These are phyloP conservation scores for Brachionus asplanchnoidis DNA, from an alignment of 1,140 invertebrate species.

Conservation along the genomic window DNA sequence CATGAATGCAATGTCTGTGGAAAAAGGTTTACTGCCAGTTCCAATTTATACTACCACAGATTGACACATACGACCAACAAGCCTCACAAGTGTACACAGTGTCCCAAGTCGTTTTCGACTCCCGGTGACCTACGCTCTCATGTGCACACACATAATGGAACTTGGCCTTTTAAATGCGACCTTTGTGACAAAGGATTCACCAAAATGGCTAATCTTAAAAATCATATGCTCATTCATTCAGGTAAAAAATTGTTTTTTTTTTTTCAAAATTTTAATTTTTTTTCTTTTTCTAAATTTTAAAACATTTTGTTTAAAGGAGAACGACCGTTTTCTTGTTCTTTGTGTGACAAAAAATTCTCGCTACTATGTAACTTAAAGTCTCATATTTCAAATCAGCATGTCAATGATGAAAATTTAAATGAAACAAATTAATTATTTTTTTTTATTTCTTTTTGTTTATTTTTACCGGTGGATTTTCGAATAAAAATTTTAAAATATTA, in stretches of 20 bases:
- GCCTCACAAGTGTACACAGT: slow-evolving; percentile 33
- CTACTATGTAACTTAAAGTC: not conserved
- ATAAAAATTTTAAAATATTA: not conserved
- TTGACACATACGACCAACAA: slow-evolving; percentile 73
- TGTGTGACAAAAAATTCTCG: slow-evolving; percentile 3
- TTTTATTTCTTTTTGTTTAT: not conserved
- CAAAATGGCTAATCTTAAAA: slow-evolving; percentile 84
- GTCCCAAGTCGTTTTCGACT: slow-evolving; percentile 41
- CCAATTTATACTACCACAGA: slow-evolving; percentile 92
- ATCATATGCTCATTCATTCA: slow-evolving; percentile 64
- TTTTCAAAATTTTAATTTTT: not conserved
- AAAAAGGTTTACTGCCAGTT: slow-evolving; percentile 89
- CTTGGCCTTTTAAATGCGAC: slow-evolving; percentile 39
- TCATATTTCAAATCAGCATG: not conserved
- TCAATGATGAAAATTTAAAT: not conserved
- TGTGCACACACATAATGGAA: slow-evolving; percentile 31
- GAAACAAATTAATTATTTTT: not conserved
- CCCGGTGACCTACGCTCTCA: slow-evolving; percentile 38
- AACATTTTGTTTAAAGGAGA: not conserved
- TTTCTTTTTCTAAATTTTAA: not conserved
- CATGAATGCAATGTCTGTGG: slow-evolving; percentile 89
- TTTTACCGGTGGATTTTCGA: not conserved
- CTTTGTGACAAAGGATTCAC: slow-evolving; percentile 79
- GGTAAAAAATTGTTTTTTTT: not conserved
- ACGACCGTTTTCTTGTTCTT: slow-evolving; percentile 14